Evolutionary conservation across 2,888 invertebrate genomes (phyloP), one percentile per base, ranked within the genome.

Genomic region (Portevinia maculata): DNA sequence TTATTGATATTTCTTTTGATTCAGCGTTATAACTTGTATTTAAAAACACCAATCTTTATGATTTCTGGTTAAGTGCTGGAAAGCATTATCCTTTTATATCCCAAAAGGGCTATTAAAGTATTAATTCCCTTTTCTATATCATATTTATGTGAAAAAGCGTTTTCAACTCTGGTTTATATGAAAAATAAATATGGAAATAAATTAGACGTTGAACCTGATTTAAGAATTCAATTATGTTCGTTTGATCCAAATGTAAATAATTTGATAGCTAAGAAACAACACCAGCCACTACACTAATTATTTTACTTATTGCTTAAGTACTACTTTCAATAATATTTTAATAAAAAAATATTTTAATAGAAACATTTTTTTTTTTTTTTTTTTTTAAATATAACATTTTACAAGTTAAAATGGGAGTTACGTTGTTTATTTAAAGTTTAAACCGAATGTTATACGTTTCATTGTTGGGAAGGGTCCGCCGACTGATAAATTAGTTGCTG

Each of bases 11-110:
- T 37, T 60, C 34, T 13, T 32, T 21, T 19, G 34, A 34, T 60
- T 60, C 44, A 44, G 46, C 59, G 6, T 44, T 44, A 57, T 41
- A 57, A 59, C 59, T 59, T 59, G 13, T 59, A 44, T 34, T 60
- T 60, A 46, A 46, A 48, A 46, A 60, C 13, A 34, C 13, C 17
- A 21, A 19, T 46, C 59, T 60, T 60, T 59, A 50, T 32, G 8
- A 59, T 44, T 59, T 59, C 46, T 60, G 60, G 30, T 28, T 41
- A 28, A 57, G 41, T 57, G 57, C 57, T 57, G 39, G 41, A 28
- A 57, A 41, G 24, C 44, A 59, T 44, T 59, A 59, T 50, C 15
- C 30, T 50, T 50, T 30, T 30, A 50, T 50, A 50, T 50, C n/a
- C 50, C 50, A 30, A 30, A 30, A 50, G 30, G 15, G 50, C 50